phyloP scores from a whole-genome alignment of 1,140 invertebrate genomes.

The Semibalanus balanoides region DNA sequence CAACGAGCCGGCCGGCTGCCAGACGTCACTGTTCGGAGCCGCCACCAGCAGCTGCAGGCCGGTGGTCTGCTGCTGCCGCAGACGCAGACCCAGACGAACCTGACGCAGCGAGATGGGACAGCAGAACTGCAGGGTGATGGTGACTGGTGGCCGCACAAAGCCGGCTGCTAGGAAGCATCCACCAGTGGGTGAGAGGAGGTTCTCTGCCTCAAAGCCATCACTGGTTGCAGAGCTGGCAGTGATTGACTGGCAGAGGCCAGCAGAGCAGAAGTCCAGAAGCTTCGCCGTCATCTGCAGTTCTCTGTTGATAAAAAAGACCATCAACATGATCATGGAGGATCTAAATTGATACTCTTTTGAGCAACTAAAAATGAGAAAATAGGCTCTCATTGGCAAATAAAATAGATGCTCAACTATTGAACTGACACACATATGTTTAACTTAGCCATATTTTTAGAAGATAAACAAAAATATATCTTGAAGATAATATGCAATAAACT shows the following conservation, averaged over 20 bases:
- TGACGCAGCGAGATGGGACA: background rate
- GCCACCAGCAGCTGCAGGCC: background rate
- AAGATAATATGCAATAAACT: no score
- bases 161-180: background rate
- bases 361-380: no score
- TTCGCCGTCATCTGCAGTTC: background rate
- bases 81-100: background rate
- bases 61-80: background rate
- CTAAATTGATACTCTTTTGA: no score
- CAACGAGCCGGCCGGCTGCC: background rate
- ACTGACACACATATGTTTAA: no score
- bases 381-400: no score
- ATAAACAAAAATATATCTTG: no score
- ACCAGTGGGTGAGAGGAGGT: background rate
- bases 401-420: no score
- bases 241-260: background rate
- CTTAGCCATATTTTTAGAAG: no score
- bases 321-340: no score
- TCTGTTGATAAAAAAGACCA: no score
- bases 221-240: background rate
- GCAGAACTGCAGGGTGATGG: background rate
- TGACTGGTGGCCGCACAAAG: slow-evolving; percentile 3
- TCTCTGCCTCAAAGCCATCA: background rate
- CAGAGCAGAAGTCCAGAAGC: slow-evolving; percentile 3
- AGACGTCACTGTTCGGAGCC: background rate